phyloP scores from a whole-genome alignment of 2,113 vertebrate species.

The Lepisosteus oculatus region DNA sequence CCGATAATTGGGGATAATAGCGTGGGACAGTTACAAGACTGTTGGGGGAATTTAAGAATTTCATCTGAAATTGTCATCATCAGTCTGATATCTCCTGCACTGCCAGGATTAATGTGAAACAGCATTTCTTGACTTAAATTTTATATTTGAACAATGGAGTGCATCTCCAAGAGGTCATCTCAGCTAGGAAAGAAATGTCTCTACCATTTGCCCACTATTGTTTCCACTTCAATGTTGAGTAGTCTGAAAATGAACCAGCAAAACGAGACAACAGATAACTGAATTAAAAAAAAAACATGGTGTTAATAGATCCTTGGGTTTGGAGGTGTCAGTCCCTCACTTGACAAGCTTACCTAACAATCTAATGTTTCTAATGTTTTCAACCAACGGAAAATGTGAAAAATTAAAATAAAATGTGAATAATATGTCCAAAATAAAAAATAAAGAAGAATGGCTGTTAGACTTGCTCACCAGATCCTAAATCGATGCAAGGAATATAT shows the following conservation, averaged over 20 bases:
- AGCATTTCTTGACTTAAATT: constrained; percentile 47
- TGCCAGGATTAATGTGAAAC: constrained; percentile 42
- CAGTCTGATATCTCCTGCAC: constrained; percentile 23
- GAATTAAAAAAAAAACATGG: constrained; percentile 13
- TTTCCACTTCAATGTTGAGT: constrained; percentile 29
- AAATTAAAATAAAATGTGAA: too few relatives aligned
- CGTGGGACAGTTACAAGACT: constrained; percentile 22
- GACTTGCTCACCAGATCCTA: too few relatives aligned
- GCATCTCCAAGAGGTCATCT: constrained; percentile 38
- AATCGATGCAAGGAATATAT: too few relatives aligned
- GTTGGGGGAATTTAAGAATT: constrained; percentile 19
- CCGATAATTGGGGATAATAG: constrained; percentile 37
- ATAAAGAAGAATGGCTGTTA: too few relatives aligned
- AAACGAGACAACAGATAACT: constrained; percentile 11
- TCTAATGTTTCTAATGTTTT: not conserved
- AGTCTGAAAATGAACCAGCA: constrained; percentile 35
- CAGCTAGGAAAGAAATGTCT: too few relatives aligned
- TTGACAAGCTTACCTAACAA: constrained; percentile 5
- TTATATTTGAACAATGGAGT: constrained; percentile 44
- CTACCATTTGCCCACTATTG: constrained; percentile 46
- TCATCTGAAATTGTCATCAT: constrained; percentile 14
- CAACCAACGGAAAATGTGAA: not conserved
- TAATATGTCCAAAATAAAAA: too few relatives aligned
- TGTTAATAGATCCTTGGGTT: too few relatives aligned
- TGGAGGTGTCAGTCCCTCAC: not conserved